Evolutionary conservation across 1,140 invertebrate species (phyloP), one percentile per base, ranked within the genome.

Genomic region (Antheraea pernyi): DNA sequence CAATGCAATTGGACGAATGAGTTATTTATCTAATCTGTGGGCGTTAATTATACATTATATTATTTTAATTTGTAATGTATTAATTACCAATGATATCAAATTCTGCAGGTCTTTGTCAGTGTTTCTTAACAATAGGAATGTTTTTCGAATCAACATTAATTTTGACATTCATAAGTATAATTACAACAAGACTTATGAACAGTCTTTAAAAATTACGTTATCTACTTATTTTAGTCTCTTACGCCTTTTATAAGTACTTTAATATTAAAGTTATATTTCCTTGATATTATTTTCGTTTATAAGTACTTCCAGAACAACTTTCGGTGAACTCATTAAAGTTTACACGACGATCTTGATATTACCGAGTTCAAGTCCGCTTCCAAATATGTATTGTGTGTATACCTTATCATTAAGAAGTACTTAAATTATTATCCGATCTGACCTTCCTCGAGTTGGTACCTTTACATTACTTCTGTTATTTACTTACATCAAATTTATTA

Each of bases 341-440:
- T 53, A 53, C 16, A 53, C 11, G 16, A 53, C 46, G 16, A 16
- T n/a, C 46, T 53, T 53, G 16, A 53, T 53, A 53, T 16, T 53
- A 10, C 46, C 46, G 46, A 53, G 46, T 53, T 53, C 46, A n/a
- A 53, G 9, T 53, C 16, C 46, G 16, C 13, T 53, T 16, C 46
- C 46, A 53, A 53, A 53, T 53, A 53, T 53, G 46, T 53, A 53
- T 53, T 53, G 16, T 53, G 1, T 53, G 9, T 16, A 13, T 53
- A 53, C 0, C 46, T 13, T 53, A 53, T n/a, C 1, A 53, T 53
- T 53, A 53, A 11, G 46, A 10, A 6, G 46, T 53, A 53, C 11
- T 53, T 53, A 53, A 53, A 53, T 53, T 53, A 53, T 16, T 53
- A 53, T 53, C 46, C 16, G 46, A 53, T 53, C 46, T 53, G 46